phyloP scores from a whole-genome alignment of 2,888 invertebrate species.

The Tribolium freemani region DNA sequence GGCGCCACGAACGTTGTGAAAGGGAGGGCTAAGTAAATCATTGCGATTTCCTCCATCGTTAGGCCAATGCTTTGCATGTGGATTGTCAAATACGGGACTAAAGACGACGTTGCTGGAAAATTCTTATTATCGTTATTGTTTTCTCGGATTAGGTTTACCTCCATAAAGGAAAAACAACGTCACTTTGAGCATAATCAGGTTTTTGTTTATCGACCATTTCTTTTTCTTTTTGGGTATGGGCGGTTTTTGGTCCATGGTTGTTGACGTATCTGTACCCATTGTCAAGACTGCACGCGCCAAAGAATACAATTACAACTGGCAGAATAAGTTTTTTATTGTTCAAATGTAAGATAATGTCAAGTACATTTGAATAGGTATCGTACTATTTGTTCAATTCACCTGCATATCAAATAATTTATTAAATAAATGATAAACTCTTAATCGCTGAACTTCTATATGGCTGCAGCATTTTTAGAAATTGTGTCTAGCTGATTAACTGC shows the following conservation, averaged over 20 bases:
- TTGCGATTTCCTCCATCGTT: conserved; percentile 87
- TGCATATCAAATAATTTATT: conserved; percentile 11
- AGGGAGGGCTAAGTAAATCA: conserved; percentile 88
- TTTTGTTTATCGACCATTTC: conserved; percentile 78
- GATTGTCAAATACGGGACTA: conserved; percentile 88
- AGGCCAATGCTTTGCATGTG: conserved; percentile 93
- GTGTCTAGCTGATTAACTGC: too few relatives aligned
- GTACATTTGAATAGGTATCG: conserved; percentile 21
- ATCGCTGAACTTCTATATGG: neutral
- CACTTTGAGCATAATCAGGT: conserved; percentile 85
- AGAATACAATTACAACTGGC: conserved; percentile 13
- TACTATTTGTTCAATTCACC: conserved; percentile 35
- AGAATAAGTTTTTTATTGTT: conserved; percentile 48
- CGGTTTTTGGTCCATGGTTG: conserved; percentile 68
- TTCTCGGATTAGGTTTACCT: conserved; percentile 68
- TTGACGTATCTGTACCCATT: conserved; percentile 69
- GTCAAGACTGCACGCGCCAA: conserved; percentile 53
- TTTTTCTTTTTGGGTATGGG: conserved; percentile 37
- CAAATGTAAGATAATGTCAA: conserved; percentile 46
- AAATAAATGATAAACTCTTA: conserved; percentile 14
- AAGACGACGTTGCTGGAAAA: conserved; percentile 80
- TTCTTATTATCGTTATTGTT: neutral
- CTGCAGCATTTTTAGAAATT: neutral
- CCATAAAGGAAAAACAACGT: conserved; percentile 88
- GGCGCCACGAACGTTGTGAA: conserved; percentile 89